phyloP scores from a whole-genome alignment of 2,888 invertebrate species.

The Parnassius mnemosyne region DNA sequence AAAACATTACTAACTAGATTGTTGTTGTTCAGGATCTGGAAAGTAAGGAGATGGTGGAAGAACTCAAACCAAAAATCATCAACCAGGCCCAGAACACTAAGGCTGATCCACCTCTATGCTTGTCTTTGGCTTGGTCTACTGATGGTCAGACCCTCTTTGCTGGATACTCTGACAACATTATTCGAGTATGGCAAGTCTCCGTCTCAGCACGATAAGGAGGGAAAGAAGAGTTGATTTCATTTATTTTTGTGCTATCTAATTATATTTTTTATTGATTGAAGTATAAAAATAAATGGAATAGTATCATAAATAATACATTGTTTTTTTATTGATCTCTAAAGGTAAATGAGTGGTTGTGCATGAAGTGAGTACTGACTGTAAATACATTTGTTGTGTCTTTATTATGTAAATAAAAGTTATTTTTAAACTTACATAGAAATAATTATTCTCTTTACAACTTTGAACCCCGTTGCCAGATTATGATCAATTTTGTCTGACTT shows the following conservation, averaged over 20 bases:
- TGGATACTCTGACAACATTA: conserved; percentile 98
- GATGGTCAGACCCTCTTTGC: conserved; percentile 99
- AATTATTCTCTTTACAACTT: conserved; percentile 12
- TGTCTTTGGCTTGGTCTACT: conserved; percentile 98
- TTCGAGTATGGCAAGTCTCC: conserved; percentile 99
- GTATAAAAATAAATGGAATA: conserved; percentile 79
- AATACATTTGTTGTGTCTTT: conserved; percentile 35
- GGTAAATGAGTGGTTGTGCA: conserved; percentile 28
- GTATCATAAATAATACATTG: conserved; percentile 48
- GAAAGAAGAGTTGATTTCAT: conserved; percentile 58
- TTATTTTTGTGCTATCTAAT: conserved; percentile 69
- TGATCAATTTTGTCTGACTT: background rate
- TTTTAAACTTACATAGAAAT: conserved; percentile 29
- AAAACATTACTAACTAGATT: background rate
- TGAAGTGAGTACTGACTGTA: background rate
- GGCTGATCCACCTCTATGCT: conserved; percentile 96
- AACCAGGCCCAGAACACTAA: conserved; percentile 86
- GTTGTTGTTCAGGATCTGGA: conserved; percentile 89
- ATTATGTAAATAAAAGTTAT: conserved; percentile 59
- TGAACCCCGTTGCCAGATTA: conserved; percentile 5
- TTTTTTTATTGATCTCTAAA: conserved; percentile 68
- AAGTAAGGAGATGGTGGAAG: conserved; percentile 99
- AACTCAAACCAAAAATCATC: conserved; percentile 97
- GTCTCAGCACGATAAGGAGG: conserved; percentile 86
- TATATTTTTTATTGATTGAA: conserved; percentile 31